These are phyloP conservation scores for Neoniphon sammara DNA, from an alignment of 2,797 vertebrate genomes.

Conservation along the genomic window DNA sequence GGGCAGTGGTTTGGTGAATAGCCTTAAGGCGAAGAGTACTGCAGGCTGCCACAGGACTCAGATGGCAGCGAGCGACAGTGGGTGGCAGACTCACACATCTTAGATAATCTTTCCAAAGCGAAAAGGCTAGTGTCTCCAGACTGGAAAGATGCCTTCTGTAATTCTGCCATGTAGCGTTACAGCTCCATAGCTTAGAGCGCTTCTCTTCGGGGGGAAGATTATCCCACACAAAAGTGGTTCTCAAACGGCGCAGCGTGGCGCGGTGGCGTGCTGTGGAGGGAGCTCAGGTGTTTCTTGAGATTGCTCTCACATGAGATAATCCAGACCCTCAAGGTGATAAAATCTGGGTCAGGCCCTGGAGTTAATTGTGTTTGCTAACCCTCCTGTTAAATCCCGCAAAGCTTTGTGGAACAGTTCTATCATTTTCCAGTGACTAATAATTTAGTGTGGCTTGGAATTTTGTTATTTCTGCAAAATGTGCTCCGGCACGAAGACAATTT, in stretches of 20 bases:
- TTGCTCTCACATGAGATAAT: constrained; percentile 13
- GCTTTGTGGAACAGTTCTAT: constrained; percentile 12
- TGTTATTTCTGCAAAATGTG: not conserved
- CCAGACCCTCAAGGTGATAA: not conserved
- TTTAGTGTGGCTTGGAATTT: too few species aligned
- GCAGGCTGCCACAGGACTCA: constrained; percentile 44
- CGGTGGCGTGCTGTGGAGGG: not conserved
- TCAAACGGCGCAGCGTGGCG: not conserved
- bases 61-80: constrained; percentile 52
- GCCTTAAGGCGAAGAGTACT: constrained; percentile 10
- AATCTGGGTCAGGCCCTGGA: constrained; percentile 34
- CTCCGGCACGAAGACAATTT: not conserved
- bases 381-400: not conserved
- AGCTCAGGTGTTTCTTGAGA: constrained; percentile 49
- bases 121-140: constrained; percentile 38
- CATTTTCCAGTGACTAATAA: not conserved
- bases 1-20: constrained; percentile 17
- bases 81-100: constrained; percentile 61
- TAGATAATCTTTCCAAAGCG: constrained; percentile 54
- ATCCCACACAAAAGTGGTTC: constrained; percentile 26
- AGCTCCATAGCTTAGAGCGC: constrained; percentile 27
- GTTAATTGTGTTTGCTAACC: constrained; percentile 11
- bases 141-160: constrained; percentile 6
- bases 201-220: constrained; percentile 42
- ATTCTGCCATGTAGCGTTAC: constrained; percentile 10